These are phyloP conservation scores for Diloba caeruleocephala DNA, from an alignment of 2,888 invertebrate species.

Conservation along the genomic window DNA sequence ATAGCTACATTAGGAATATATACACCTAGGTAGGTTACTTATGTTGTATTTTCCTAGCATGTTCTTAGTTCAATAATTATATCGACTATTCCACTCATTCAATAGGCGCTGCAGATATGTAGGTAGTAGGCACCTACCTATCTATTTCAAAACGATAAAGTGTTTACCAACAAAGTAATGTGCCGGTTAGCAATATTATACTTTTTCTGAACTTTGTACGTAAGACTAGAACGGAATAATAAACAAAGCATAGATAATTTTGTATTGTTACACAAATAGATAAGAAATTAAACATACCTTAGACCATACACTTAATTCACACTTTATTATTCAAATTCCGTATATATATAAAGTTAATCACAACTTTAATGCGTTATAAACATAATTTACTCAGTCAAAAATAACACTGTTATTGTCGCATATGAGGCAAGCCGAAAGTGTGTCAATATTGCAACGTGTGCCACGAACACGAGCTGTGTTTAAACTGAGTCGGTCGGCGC, in stretches of 20 bases:
- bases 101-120: no score
- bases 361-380: neutral
- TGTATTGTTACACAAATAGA: slow-evolving; percentile 1
- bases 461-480: slow-evolving; percentile 3
- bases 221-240: slow-evolving; percentile 15
- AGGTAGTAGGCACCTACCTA: no score
- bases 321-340: neutral
- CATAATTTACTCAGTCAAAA: slow-evolving; percentile 4
- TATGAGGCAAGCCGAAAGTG: slow-evolving; percentile 17
- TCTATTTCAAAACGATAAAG: no score
- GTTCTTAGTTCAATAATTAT: no score
- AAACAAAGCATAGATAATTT: slow-evolving; percentile 34
- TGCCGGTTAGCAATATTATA: neutral
- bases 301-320: neutral
- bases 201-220: slow-evolving; percentile 37
- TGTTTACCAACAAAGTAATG: no score
- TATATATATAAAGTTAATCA: no score
- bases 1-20: no score
- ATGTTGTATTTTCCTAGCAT: no score
- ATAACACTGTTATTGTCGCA: slow-evolving; percentile 7
- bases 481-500: slow-evolving; percentile 10
- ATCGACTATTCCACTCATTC: no score
- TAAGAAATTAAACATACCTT: slow-evolving; percentile 13
- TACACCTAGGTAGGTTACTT: no score
- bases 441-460: slow-evolving; percentile 18